Evolutionary conservation across 2,888 invertebrate genomes (phyloP).

Genomic region (Rhagonycha lutea): DNA sequence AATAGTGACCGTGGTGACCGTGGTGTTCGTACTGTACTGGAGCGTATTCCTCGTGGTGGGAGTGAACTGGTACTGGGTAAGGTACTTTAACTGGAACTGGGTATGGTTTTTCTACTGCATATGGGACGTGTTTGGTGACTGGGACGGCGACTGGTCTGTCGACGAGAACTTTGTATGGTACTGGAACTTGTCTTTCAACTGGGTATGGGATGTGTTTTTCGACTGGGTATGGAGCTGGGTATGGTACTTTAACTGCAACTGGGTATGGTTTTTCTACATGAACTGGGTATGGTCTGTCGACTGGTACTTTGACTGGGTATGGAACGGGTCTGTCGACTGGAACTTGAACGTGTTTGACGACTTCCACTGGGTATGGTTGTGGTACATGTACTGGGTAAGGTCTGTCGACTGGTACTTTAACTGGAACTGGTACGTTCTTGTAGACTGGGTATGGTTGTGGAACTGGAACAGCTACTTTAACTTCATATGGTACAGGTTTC

Average conservation of each 20-base stretch:
- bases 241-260: slow-evolving; percentile 67
- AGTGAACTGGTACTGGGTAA: slow-evolving; percentile 56
- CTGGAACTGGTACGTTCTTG: slow-evolving; percentile 70
- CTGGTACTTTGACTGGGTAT: slow-evolving; percentile 66
- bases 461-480: slow-evolving; percentile 76
- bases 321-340: slow-evolving; percentile 73
- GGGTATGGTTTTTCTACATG: slow-evolving; percentile 69
- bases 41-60: background rate
- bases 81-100: slow-evolving; percentile 62
- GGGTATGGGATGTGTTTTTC: slow-evolving; percentile 66
- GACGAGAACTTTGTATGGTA: slow-evolving; percentile 59
- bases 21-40: slow-evolving; percentile 15
- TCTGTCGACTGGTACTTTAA: slow-evolving; percentile 71
- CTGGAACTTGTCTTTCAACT: slow-evolving; percentile 62
- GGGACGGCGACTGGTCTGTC: slow-evolving; percentile 73
- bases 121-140: slow-evolving; percentile 65
- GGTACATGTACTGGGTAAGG: slow-evolving; percentile 73
- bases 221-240: slow-evolving; percentile 73
- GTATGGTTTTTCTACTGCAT: slow-evolving; percentile 43
- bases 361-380: slow-evolving; percentile 69
- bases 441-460: slow-evolving; percentile 76
- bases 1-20: slow-evolving; percentile 23
- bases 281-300: slow-evolving; percentile 60
- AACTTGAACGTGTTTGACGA: slow-evolving; percentile 69
- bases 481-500: slow-evolving; percentile 73